Percentiles rank a stretch among this genome's conserved stretches.
Conservation (phyloP, 30 jellyfish, hydroid and myxozoan species). For the Haliclystus octoradiatus region DNA sequence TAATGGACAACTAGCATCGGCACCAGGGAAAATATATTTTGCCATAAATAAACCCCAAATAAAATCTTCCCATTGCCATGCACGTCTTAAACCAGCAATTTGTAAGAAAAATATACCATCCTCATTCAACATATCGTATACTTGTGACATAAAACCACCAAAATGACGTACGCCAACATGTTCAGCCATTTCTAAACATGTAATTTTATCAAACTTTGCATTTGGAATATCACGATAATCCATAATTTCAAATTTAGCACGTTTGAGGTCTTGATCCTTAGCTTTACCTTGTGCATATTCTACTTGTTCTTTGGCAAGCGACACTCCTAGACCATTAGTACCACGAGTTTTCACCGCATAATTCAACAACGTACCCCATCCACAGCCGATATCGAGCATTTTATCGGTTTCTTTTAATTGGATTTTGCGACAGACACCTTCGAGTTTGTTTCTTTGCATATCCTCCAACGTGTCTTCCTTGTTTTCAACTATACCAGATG, state of each 20-base stretch:
- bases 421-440: slow-evolving; percentile 49
- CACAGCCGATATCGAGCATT: slow-evolving; percentile 82
- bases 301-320: slow-evolving; percentile 66
- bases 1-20: slow-evolving; percentile 92
- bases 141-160: slow-evolving; percentile 71
- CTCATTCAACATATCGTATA: slow-evolving; percentile 68
- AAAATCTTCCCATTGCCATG: slow-evolving; percentile 96
- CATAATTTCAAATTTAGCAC: slow-evolving; percentile 41
- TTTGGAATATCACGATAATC: slow-evolving; percentile 78
- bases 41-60: slow-evolving; percentile 93
- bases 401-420: slow-evolving; percentile 39
- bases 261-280: slow-evolving; percentile 23
- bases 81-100: slow-evolving; percentile 88
- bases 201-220: slow-evolving; percentile 57
- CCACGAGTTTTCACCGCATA: slow-evolving; percentile 72
- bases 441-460: slow-evolving; percentile 63
- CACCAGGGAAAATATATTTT: slow-evolving; percentile 92
- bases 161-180: slow-evolving; percentile 78
- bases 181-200: slow-evolving; percentile 94
- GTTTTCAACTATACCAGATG: slow-evolving; percentile 52
- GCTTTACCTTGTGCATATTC: slow-evolving; percentile 58
- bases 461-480: slow-evolving; percentile 59
- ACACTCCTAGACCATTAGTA: slow-evolving; percentile 51
- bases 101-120: slow-evolving; percentile 79
- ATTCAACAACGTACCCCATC: slow-evolving; percentile 87